Evolutionary conservation across 2,888 invertebrate species (phyloP), one percentile per base, ranked within the genome.

Genomic region (Callosobruchus maculatus): DNA sequence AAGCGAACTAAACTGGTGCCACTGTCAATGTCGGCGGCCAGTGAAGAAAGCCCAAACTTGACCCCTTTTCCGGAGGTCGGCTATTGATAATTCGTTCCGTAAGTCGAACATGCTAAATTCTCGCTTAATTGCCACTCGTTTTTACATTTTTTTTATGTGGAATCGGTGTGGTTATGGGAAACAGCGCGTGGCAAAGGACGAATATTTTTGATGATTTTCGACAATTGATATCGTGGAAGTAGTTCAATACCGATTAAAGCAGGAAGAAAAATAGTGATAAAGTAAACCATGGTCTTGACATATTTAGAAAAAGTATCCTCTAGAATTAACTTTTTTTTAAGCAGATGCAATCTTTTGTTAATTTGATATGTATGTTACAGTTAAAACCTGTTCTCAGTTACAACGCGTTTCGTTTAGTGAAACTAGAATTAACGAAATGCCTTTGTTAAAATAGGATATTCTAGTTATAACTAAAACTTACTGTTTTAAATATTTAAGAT

Each of bases 11-110:
- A 49, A 49, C 18, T 49, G 13, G 49, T 49, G 49, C 49, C 49
- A 49, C 13, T 49, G 49, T 49, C 49, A 49, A 49, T 49, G 49
- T 49, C 49, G 49, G 18, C 49, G 49, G 18, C 9, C 49, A 18
- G 74, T 74, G 75, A 77, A 77, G 78, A 77, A 78, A 76, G 77
- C 73, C 31, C 78, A 79, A 78, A 79, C 79, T 79, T 80, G 79
- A 79, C 80, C 79, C 70, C 70, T 72, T 73, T 76, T 73, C 66
- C 49, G 49, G 49, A 49, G 49, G 18, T 26, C 26, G 26, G 7
- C 26, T 26, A 26, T 26, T 13, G 49, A 49, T 49, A 49, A 49
- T 49, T 49, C 49, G 49, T 49, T 49, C 13, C 49, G 49, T 49
- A 49, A 49, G 9, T 49, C 49, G 49, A 49, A 49, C 49, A 49